Evolutionary conservation across 2,888 invertebrate species (phyloP).

Genomic region (Galeopsomyia nigrocyanea): DNA sequence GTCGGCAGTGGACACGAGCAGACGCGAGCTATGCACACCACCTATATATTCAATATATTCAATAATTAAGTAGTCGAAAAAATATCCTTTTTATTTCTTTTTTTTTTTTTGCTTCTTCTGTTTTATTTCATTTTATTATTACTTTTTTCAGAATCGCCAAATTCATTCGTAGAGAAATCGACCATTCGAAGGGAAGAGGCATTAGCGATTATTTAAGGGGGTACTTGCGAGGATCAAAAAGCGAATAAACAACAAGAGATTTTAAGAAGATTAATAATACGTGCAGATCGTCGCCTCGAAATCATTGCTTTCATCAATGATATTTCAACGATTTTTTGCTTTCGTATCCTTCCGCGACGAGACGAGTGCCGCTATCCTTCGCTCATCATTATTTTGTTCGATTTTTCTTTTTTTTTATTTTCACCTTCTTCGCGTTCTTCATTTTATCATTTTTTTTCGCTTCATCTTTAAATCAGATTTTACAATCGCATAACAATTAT

Average conservation of each 20-base stretch:
- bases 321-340: not conserved
- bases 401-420: conserved; percentile 29
- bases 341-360: conserved; percentile 48
- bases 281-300: conserved; percentile 14
- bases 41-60: not conserved
- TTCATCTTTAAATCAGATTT: conserved; percentile 45
- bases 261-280: conserved; percentile 13
- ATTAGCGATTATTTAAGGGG: not conserved
- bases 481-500: conserved; percentile 53
- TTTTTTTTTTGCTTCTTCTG: too few relatives aligned
- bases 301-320: too few relatives aligned
- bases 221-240: conserved; percentile 25
- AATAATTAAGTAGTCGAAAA: conserved; percentile 28
- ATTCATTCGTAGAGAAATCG: not conserved
- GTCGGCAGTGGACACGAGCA: conserved; percentile 48
- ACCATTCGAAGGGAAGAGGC: conserved; percentile 4
- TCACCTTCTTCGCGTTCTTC: conserved; percentile 38
- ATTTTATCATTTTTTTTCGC: conserved; percentile 42
- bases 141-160: not conserved
- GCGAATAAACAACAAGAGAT: conserved; percentile 41
- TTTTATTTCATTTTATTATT: too few relatives aligned
- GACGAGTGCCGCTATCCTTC: conserved; percentile 47
- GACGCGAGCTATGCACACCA: conserved; percentile 32
- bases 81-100: not conserved
- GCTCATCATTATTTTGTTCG: conserved; percentile 33